These are phyloP conservation scores for Lepisosteus osseus DNA, from an alignment of 2,113 vertebrate species.

Conservation along the genomic window DNA sequence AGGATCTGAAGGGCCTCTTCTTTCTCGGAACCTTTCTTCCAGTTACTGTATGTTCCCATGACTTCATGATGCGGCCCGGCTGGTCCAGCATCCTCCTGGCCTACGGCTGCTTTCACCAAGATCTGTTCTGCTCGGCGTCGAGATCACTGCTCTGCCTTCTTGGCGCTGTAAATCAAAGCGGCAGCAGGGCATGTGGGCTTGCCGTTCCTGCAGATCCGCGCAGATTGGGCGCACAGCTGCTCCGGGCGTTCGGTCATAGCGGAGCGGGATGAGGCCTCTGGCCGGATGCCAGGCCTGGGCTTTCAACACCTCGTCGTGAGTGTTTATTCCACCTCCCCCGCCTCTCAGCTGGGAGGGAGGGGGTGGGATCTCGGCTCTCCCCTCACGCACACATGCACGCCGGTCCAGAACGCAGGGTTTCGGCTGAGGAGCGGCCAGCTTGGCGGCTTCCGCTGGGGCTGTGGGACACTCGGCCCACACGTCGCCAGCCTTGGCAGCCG, in stretches of 20 bases:
- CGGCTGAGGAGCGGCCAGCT: too few relatives aligned
- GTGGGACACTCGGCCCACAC: too few relatives aligned
- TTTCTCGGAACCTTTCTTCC: too few relatives aligned
- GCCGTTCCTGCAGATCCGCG: slow-evolving; percentile 42
- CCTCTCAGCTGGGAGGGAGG: slow-evolving; percentile 6
- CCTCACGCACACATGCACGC: slow-evolving; percentile 11
- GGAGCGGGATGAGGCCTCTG: slow-evolving; percentile 33
- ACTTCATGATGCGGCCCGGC: too few relatives aligned
- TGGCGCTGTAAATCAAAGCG: slow-evolving; percentile 47
- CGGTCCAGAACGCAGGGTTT: too few relatives aligned
- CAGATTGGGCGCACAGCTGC: slow-evolving; percentile 50
- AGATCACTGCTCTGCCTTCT: slow-evolving; percentile 40
- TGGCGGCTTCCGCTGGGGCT: too few relatives aligned
- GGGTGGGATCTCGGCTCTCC: background rate
- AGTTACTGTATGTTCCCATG: too few relatives aligned
- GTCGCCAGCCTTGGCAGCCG: too few relatives aligned
- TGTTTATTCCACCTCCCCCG: slow-evolving; percentile 24
- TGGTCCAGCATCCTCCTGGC: too few relatives aligned
- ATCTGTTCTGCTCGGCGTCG: too few relatives aligned
- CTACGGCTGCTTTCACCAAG: too few relatives aligned
- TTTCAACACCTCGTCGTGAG: slow-evolving; percentile 39
- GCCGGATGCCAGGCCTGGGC: slow-evolving; percentile 38
- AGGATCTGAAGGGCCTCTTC: too few relatives aligned
- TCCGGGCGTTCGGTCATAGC: slow-evolving; percentile 50
- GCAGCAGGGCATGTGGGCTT: slow-evolving; percentile 43